Evolutionary conservation across 2,888 invertebrate species (phyloP), one percentile per base, ranked within the genome.

Genomic region (Caenorhabditis zanzibari): DNA sequence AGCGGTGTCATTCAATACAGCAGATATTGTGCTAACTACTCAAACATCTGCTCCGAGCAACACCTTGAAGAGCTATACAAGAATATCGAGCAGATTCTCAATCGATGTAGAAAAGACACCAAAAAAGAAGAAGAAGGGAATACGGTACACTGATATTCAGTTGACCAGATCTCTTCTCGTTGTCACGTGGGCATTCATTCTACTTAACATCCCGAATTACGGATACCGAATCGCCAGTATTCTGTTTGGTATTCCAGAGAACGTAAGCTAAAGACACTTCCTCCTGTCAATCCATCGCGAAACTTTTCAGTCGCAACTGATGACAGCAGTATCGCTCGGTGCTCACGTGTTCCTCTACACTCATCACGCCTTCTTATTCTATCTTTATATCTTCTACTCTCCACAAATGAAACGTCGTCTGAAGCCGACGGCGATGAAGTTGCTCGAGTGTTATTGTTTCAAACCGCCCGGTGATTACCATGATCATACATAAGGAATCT

Each of bases 391-490:
- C 35, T 91, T 91, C 86, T 90, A 91, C 68, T 88, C 88, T 5
- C 91, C 91, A 10, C 91, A 92, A 56, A 89, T 89, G 89, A 89
- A 89, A 32, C 76, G 89, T 28, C 80, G 89, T 32, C 84, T 91
- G n/a, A 73, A 87, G 38, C 91, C 91, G 10, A 91, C 91, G 22
- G 91, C 91, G n/a, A 69, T 90, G 52, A 88, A 90, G 58, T 81
- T 91, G 22, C 84, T 91, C 41, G 91, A 91, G 77, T 91, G 91
- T 75, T 91, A 91, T 73, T 91, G 91, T 63, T 84, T 91, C 69
- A 91, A 91, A 68, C 88, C 91, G 16, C 77, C 79, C 35, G 83
- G 84, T 26, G 87, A 87, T 32, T 85, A 81, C 47, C 64, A 66
- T 28, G 84, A 76, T 61, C 84, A 86, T 71, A 86, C 82, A 22